Evolutionary conservation across 2,888 invertebrate genomes (phyloP).

Genomic region (Acronicta leporina): DNA sequence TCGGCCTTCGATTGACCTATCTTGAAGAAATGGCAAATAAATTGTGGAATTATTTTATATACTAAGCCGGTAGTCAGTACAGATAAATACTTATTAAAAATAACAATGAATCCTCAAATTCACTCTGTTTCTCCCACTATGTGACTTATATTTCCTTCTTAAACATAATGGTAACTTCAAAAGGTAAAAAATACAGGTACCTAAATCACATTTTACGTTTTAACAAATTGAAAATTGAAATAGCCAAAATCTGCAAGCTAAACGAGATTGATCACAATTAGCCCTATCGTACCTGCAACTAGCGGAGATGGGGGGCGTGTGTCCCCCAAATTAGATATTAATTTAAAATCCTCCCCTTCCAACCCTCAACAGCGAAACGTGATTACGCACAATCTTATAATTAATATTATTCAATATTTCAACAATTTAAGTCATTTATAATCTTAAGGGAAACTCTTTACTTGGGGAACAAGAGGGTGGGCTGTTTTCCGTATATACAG

Average conservation of each 20-base stretch:
- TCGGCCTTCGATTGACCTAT: not conserved
- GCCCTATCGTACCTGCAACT: conserved; percentile 50
- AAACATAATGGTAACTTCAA: no score
- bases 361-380: conserved; percentile 61
- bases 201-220: no score
- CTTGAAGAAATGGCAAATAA: no score
- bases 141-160: no score
- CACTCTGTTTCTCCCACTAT: no score
- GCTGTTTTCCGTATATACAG: not conserved
- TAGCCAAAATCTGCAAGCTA: conserved; percentile 33
- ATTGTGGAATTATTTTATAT: no score
- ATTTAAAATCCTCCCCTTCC: conserved; percentile 72
- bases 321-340: conserved; percentile 85
- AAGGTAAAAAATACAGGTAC: no score
- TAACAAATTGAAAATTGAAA: not conserved
- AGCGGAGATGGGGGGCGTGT: conserved; percentile 67
- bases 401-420: conserved; percentile 75
- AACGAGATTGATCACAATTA: conserved; percentile 52
- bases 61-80: no score
- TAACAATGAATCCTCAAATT: no score
- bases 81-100: no score
- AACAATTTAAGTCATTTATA: conserved; percentile 60
- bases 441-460: conserved; percentile 26
- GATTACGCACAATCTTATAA: conserved; percentile 70
- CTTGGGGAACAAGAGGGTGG: not conserved